Base-by-base conservation (phyloP, 2,888 invertebrate genomes). In the Sminthurides aquaticus region DNA sequence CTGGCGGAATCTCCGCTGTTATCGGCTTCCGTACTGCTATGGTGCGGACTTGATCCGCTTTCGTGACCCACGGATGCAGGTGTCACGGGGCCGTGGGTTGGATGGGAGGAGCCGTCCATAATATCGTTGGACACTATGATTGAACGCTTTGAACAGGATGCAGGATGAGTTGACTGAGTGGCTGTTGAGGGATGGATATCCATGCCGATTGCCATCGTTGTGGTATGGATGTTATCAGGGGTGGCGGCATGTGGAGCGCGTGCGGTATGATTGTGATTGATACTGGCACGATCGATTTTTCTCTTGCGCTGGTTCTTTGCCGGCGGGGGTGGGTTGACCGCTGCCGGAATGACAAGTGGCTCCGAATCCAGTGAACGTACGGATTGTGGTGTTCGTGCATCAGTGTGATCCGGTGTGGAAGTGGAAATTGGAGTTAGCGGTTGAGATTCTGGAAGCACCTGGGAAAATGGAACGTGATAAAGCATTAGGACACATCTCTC, bases 311-410 rank as follows among this genome's bases (percentile, higher is more conserved):
- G 59, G 79, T 66, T 58, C 65, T 67, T 29, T 67, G 69, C 68
- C 63, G 72, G 60, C 69, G 75, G 59, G 28, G 75, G 70, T 69
- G 79, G 82, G 78, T 80, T 62, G 83, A 81, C 76, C 85, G 87
- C 75, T 85, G 84, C 64, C 83, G 80, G 60, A 60, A 52, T 61
- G 11, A 55, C 58, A 60, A 70, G 64, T 57, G 74, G 71, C 54
- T 74, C 74, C 28, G 72, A 70, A 59, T 74, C 74, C 25, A 72
- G 54, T n/a, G 74, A 74, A 57, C 74, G 67, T 66, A 74, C 72
- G 25, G 74, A 73, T 63, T 71, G 71, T 27, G 74, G 74, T 63
- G 71, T 71, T 67, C 69, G 69, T 58, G 66, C 71, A 22, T 71
- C 71, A 25, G 65, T 65, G 60, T 74, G 71, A 65, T 73, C 72